phyloP scores from a whole-genome alignment of 1,140 invertebrate species.

The Heliothis subflexa region DNA sequence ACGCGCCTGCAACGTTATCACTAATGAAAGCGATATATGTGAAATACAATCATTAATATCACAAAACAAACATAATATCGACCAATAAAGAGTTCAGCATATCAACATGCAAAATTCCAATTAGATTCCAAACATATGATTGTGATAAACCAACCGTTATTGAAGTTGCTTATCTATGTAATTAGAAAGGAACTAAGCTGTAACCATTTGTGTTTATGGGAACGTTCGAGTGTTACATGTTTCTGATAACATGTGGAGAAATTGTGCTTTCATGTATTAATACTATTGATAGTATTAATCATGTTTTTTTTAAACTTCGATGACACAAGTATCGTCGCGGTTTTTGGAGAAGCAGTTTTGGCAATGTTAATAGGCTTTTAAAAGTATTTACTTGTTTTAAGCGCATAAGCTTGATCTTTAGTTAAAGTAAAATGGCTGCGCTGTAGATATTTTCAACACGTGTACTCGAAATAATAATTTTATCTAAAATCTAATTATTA shows the following conservation, averaged over 20 bases:
- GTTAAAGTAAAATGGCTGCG: too few species aligned
- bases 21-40: constrained; percentile 56
- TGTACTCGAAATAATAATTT: too few species aligned
- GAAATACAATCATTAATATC: constrained; percentile 83
- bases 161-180: constrained; percentile 83
- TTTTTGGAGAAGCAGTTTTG: background rate
- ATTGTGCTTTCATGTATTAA: constrained; percentile 49
- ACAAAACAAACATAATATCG: constrained; percentile 84
- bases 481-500: too few species aligned
- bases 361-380: too few species aligned
- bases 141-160: constrained; percentile 84
- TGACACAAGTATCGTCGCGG: background rate
- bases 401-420: too few species aligned
- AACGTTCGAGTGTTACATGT: constrained; percentile 76
- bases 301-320: background rate
- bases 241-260: constrained; percentile 65
- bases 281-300: constrained; percentile 9
- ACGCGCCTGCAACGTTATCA: constrained; percentile 26
- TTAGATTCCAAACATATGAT: constrained; percentile 85
- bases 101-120: constrained; percentile 85
- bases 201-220: constrained; percentile 83
- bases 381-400: too few species aligned
- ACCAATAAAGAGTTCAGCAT: constrained; percentile 83
- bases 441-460: too few species aligned
- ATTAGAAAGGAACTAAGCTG: constrained; percentile 85